Evolutionary conservation across 2,113 vertebrate genomes (phyloP).

Genomic region (Madoqua kirkii): DNA sequence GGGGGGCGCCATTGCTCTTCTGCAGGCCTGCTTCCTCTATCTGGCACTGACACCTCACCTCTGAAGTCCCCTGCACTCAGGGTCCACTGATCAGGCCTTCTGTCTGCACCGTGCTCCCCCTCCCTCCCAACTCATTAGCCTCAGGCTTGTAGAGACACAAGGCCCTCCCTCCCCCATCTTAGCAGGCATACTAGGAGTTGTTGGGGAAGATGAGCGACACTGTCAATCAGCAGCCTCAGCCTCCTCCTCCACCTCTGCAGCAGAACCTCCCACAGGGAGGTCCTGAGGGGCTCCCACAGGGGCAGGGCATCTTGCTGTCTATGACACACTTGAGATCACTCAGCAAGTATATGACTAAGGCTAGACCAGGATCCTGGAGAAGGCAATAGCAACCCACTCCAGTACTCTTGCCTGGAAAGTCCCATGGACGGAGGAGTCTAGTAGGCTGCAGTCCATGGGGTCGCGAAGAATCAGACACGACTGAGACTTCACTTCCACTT

Average conservation of each 20-base stretch:
- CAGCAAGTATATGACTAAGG: background rate
- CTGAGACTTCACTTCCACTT: no score
- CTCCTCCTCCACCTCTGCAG: background rate
- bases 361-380: background rate
- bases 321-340: background rate
- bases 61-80: background rate
- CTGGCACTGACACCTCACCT: background rate
- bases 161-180: background rate
- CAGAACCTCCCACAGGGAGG: background rate
- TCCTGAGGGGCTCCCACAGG: background rate
- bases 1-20: background rate
- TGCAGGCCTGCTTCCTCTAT: background rate
- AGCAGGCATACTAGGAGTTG: background rate
- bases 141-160: background rate
- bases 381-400: no score
- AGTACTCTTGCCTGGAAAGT: no score
- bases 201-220: background rate
- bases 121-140: background rate
- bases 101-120: background rate
- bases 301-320: background rate
- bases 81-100: background rate
- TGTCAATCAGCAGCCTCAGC: background rate
- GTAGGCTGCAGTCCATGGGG: no score
- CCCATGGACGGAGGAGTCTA: no score
- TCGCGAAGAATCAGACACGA: no score